These are phyloP conservation scores for Sebastes miniatus DNA, from an alignment of 2,797 vertebrate genomes.

Conservation along the genomic window DNA sequence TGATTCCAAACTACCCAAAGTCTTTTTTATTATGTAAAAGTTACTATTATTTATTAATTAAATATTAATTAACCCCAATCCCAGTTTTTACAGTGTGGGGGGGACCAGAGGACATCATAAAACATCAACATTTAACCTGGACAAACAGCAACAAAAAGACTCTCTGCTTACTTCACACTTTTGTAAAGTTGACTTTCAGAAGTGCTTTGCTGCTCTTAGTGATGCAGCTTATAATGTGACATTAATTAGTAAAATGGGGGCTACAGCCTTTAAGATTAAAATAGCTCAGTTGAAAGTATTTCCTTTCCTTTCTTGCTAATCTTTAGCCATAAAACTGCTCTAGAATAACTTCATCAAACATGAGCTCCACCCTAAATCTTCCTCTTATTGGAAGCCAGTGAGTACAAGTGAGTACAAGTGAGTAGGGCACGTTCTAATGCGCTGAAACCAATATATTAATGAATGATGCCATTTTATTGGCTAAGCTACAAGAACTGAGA, in stretches of 20 bases:
- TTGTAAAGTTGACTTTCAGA: background rate
- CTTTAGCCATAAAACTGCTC: slow-evolving; percentile 16
- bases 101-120: slow-evolving; percentile 23
- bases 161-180: background rate
- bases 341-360: slow-evolving; percentile 31
- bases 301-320: slow-evolving; percentile 8
- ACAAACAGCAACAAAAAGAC: background rate
- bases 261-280: slow-evolving; percentile 26
- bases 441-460: slow-evolving; percentile 52
- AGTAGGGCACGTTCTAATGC: background rate
- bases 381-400: slow-evolving; percentile 4
- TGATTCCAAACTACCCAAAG: too few relatives aligned
- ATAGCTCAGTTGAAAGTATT: slow-evolving; percentile 15
- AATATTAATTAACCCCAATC: too few relatives aligned
- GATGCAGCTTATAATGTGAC: background rate
- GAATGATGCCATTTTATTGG: slow-evolving; percentile 50
- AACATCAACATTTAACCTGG: background rate
- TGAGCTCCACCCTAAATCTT: slow-evolving; percentile 24
- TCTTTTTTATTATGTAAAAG: too few relatives aligned
- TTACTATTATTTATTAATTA: too few relatives aligned
- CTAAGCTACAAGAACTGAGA: background rate
- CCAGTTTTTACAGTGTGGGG: too few relatives aligned
- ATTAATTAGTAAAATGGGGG: slow-evolving; percentile 36
- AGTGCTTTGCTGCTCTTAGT: background rate
- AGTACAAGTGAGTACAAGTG: slow-evolving; percentile 14